Conservation (phyloP, 2,888 invertebrate genomes). For the Schrankia costaestrigalis region DNA sequence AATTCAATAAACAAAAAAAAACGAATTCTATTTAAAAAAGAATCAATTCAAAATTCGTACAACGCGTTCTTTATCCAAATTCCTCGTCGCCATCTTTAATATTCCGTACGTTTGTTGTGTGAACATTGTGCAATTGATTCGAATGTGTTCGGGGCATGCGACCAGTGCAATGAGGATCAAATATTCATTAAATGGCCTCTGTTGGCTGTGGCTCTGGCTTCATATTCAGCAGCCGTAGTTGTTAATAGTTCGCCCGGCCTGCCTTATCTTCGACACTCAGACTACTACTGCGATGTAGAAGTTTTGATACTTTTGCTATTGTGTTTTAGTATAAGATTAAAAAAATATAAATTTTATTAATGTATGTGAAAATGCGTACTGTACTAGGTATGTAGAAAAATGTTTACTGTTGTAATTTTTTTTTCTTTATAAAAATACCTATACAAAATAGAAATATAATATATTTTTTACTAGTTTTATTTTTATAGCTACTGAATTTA, state of each 20-base stretch:
- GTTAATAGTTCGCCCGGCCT: conserved; percentile 66
- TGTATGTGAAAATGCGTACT: too few species aligned
- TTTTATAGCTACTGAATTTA: too few species aligned
- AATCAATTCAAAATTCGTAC: conserved; percentile 1
- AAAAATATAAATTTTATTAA: too few species aligned
- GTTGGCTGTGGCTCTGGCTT: conserved; percentile 47
- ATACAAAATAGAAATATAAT: too few species aligned
- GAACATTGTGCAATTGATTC: conserved; percentile 53
- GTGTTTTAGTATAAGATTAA: not conserved
- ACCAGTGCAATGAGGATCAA: conserved; percentile 57
- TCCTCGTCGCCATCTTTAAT: conserved; percentile 14
- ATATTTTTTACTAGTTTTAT: too few species aligned
- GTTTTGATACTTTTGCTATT: conserved; percentile 44
- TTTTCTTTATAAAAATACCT: too few species aligned
- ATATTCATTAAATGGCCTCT: conserved; percentile 68
- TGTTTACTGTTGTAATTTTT: too few species aligned
- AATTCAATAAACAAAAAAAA: too few species aligned
- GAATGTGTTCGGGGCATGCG: conserved; percentile 47
- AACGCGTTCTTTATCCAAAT: conserved; percentile 8
- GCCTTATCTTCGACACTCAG: conserved; percentile 67
- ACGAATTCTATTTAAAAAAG: too few species aligned
- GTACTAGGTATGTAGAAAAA: too few species aligned
- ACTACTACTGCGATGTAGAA: conserved; percentile 37
- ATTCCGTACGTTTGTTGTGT: conserved; percentile 27
- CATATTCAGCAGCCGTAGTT: conserved; percentile 67